These are phyloP conservation scores for Rhabdornis inornatus DNA, from an alignment of 2,113 vertebrate genomes.

Conservation along the genomic window DNA sequence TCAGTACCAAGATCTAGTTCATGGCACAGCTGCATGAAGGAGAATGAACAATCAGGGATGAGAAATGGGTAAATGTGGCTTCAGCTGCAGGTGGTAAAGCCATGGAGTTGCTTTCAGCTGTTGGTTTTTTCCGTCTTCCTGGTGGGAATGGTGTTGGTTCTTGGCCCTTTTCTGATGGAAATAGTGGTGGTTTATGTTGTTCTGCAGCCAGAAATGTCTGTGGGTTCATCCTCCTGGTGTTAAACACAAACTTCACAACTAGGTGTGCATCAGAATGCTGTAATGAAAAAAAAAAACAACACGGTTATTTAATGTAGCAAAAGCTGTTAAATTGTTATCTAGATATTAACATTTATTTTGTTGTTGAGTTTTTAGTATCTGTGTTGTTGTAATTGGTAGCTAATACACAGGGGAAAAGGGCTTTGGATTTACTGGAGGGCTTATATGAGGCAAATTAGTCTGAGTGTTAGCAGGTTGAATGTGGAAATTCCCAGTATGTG, in stretches of 20 bases:
- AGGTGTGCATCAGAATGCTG: background rate
- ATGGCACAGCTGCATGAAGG: background rate
- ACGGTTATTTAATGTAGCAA: background rate
- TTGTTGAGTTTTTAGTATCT: background rate
- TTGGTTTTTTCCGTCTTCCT: background rate
- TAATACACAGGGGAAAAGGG: background rate
- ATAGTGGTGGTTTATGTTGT: background rate
- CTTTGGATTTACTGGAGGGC: background rate
- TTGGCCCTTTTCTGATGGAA: background rate
- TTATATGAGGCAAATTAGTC: background rate
- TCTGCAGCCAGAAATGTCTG: background rate
- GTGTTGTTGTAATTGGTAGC: background rate
- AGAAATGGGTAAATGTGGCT: background rate
- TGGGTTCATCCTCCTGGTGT: background rate
- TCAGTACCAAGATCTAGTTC: background rate
- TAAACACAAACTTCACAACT: background rate
- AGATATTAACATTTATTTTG: background rate
- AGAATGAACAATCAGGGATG: background rate
- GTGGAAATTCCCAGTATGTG: background rate
- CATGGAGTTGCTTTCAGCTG: background rate
- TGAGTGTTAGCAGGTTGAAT: background rate
- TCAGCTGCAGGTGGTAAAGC: background rate
- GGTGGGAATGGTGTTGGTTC: background rate
- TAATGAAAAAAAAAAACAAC: background rate
- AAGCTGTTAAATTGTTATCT: background rate